Percentiles rank a stretch among this genome's conserved stretches.
Conservation (phyloP, 2,113 vertebrate species). For the Danionella cerebrum region DNA sequence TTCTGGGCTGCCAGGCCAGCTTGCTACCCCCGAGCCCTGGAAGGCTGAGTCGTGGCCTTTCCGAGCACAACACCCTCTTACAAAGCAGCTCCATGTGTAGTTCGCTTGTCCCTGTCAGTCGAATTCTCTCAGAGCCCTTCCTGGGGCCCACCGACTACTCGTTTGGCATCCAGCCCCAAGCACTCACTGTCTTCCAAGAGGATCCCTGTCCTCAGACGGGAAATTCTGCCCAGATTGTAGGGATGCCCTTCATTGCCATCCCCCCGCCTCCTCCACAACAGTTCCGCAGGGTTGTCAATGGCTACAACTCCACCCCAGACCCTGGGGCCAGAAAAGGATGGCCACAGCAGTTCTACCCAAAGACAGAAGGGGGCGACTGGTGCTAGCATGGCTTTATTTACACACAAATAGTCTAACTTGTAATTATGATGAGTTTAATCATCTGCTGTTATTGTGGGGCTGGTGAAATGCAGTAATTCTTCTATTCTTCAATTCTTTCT, state of each 20-base stretch:
- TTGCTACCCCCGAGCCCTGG: conserved; percentile 71
- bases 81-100: conserved; percentile 63
- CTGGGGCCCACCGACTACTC: conserved; percentile 63
- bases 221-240: conserved; percentile 71
- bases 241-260: conserved; percentile 69
- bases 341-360: conserved; percentile 74
- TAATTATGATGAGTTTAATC: conserved; percentile 88
- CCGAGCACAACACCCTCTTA: conserved; percentile 81
- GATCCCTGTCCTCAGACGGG: conserved; percentile 53
- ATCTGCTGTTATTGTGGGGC: conserved; percentile 60
- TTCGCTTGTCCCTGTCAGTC: conserved; percentile 63
- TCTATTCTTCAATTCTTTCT: too few species aligned
- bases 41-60: conserved; percentile 79
- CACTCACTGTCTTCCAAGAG: conserved; percentile 76
- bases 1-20: conserved; percentile 59
- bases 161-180: conserved; percentile 64
- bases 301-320: conserved; percentile 77
- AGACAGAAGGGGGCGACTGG: conserved; percentile 83
- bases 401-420: conserved; percentile 13
- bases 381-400: conserved; percentile 76
- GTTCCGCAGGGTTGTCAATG: conserved; percentile 77
- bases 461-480: conserved; percentile 2
- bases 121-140: conserved; percentile 84
- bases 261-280: conserved; percentile 78
- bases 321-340: conserved; percentile 55